These are phyloP conservation scores for Apteryx mantelli DNA, from an alignment of 2,113 vertebrate genomes.

Conservation along the genomic window DNA sequence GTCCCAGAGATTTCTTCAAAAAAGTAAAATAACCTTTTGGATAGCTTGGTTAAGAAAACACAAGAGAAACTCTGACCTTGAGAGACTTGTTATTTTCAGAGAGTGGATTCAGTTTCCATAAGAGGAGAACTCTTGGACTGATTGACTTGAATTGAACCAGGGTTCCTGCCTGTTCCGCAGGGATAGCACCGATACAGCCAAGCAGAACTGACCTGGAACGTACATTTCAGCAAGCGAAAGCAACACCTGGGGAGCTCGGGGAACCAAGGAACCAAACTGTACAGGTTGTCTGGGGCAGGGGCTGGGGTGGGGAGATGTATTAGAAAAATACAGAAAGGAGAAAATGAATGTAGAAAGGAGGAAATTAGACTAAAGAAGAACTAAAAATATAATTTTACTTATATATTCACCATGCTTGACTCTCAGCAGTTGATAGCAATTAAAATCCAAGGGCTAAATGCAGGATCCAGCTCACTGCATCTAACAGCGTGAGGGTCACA, in stretches of 20 bases:
- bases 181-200: background rate
- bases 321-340: background rate
- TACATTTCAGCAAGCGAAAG: background rate
- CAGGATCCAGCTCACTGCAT: background rate
- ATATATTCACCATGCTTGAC: background rate
- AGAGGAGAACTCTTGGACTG: background rate
- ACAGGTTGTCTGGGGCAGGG: background rate
- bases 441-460: background rate
- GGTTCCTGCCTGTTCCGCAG: background rate
- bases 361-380: background rate
- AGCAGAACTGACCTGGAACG: background rate
- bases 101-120: accelerated
- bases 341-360: background rate
- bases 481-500: background rate
- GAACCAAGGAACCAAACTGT: background rate
- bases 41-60: background rate
- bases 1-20: background rate
- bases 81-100: background rate
- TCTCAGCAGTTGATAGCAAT: background rate
- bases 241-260: background rate
- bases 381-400: background rate
- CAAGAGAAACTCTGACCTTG: background rate
- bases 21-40: background rate
- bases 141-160: background rate
- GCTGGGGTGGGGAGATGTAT: accelerated